phyloP scores from a whole-genome alignment of 2,113 vertebrate genomes.

The Amazona vittata region DNA sequence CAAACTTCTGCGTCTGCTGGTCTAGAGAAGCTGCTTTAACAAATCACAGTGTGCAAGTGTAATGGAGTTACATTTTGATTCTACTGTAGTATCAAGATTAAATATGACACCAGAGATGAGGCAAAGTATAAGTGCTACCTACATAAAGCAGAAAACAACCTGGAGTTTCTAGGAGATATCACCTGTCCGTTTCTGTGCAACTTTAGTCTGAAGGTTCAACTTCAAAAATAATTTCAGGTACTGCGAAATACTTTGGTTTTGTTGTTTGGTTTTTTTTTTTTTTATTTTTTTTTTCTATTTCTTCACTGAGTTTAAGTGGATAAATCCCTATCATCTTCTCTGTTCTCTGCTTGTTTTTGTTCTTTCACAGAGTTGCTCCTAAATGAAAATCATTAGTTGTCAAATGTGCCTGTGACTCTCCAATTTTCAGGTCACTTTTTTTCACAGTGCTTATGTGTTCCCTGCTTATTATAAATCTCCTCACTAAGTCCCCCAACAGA shows the following conservation, averaged over 20 bases:
- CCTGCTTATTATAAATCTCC: neutral
- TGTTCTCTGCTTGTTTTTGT: neutral
- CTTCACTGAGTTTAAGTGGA: neutral
- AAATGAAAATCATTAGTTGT: neutral
- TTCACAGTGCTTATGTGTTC: neutral
- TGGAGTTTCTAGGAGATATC: neutral
- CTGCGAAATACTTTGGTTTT: neutral
- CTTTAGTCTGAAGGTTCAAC: neutral
- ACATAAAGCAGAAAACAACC: neutral
- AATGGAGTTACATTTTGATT: conserved; percentile 5
- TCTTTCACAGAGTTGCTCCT: neutral
- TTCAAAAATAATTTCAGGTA: neutral
- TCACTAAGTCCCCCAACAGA: neutral
- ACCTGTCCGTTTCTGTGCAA: neutral
- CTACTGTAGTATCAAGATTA: neutral
- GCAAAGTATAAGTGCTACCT: neutral
- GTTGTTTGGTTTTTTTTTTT: too few relatives aligned
- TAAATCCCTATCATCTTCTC: neutral
- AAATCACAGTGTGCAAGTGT: neutral
- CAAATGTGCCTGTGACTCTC: neutral
- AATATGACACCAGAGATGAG: neutral
- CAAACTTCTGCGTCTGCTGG: neutral
- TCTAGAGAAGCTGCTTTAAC: neutral
- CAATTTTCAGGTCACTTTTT: neutral
- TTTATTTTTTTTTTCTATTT: neutral